Evolutionary conservation across 2,113 vertebrate genomes (phyloP), one percentile per base, ranked within the genome.

Genomic region (Perca fluviatilis): DNA sequence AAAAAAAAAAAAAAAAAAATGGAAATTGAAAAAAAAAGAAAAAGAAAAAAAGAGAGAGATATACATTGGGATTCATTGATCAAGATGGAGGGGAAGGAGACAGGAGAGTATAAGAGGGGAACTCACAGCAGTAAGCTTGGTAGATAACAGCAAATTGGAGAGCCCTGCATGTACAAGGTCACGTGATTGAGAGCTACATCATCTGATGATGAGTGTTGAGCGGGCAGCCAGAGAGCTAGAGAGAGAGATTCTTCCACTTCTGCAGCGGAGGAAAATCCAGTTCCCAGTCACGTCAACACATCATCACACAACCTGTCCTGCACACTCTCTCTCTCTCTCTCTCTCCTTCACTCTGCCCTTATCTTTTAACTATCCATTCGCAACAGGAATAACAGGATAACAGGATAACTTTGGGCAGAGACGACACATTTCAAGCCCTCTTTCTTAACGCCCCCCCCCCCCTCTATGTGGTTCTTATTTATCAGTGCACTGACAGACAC

Each of bases 401-500:
- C 62, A 27, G 27, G 27, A 27, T 27, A 74, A 58, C 77, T 82
- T 54, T 49, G 56, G 63, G 54, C 14, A 27, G 60, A 60, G 53
- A 65, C 1, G 12, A 80, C 66, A 77, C 79, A 69, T 77, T 74
- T 73, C 64, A 82, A 80, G 25, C 65, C 40, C 23, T n/a, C 53
- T 40, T 70, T 36, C 47, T 56, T 67, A 65, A 80, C n/a, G 3
- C 58, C 13, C 47, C 62, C 23, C 18, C n/a, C n/a, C 27, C 27
- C 27, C 27, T 49, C 68, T 66, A 30, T 53, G 77, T 25, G 12
- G 27, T 70, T 73, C 53, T 80, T 81, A 85, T 90, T 90, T 74
- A 93, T 87, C 82, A 79, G 53, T 5, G 5, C 36, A 19, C 51
- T 83, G 87, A 86, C 86, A 84, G 83, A 79, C 61, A 40, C 1